Percentiles rank a stretch among this genome's conserved stretches.
phyloP scores from a whole-genome alignment of 2,797 vertebrate species.

The Trichosurus vulpecula region DNA sequence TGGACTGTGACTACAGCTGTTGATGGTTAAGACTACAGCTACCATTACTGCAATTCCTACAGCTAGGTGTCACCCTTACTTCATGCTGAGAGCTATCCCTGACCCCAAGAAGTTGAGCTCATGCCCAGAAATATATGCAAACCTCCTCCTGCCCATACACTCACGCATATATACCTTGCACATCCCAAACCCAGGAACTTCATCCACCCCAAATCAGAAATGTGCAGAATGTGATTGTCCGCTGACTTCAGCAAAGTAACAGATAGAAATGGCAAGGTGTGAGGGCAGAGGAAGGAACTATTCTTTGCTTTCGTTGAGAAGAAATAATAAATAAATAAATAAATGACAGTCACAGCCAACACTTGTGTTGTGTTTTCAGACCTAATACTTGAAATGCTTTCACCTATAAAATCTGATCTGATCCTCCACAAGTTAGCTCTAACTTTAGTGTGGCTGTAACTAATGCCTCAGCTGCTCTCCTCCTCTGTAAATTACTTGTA shows the following conservation, averaged over 20 bases:
- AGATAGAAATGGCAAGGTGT: background rate
- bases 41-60: background rate
- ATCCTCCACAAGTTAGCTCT: background rate
- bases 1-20: background rate
- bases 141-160: accelerated
- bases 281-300: background rate
- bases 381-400: background rate
- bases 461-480: background rate
- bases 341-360: background rate
- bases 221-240: background rate
- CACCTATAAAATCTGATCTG: background rate
- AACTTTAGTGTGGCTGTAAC: background rate
- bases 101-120: background rate
- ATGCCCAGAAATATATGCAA: background rate
- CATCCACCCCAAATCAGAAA: background rate
- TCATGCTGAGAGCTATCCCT: background rate
- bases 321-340: background rate
- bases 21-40: background rate
- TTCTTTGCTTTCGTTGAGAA: background rate
- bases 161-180: background rate
- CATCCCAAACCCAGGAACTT: background rate
- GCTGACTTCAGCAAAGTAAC: background rate
- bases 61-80: slow-evolving; percentile 45
- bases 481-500: background rate
- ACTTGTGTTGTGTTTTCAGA: background rate